A percentile compares a stretch with the other conserved stretches of the same genome.
These are phyloP conservation scores for Bufo bufo DNA, from an alignment of 2,113 vertebrate genomes.

Conservation along the genomic window DNA sequence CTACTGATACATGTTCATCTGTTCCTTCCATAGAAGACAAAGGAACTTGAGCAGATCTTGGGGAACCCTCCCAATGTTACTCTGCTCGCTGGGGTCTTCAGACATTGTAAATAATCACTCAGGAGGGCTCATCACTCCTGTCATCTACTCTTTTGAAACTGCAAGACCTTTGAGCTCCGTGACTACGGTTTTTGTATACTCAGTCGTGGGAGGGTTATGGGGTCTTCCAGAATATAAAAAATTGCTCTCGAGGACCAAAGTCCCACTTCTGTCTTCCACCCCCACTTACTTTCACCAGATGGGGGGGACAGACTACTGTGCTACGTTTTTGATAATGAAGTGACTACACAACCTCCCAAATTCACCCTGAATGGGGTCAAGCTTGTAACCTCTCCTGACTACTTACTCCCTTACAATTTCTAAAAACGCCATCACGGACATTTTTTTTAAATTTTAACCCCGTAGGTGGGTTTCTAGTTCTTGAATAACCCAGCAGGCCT, in stretches of 20 bases:
- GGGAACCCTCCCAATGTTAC: neutral
- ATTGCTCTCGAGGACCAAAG: conserved; percentile 22
- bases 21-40: neutral
- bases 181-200: conserved; percentile 33
- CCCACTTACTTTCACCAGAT: neutral
- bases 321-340: conserved; percentile 13
- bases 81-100: neutral
- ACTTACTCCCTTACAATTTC: neutral
- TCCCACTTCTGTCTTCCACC: conserved; percentile 31
- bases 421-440: neutral
- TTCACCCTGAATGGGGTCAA: neutral
- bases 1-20: conserved; percentile 1
- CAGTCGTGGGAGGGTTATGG: conserved; percentile 15
- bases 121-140: conserved; percentile 4
- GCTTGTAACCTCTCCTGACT: neutral
- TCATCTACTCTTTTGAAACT: neutral
- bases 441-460: neutral
- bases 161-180: neutral
- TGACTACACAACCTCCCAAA: neutral
- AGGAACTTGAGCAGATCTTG: neutral
- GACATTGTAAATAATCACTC: conserved; percentile 29
- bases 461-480: neutral
- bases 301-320: neutral
- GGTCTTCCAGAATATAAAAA: conserved; percentile 35
- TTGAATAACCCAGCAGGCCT: neutral